Evolutionary conservation across 2,888 invertebrate genomes (phyloP), one percentile per base, ranked within the genome.

Genomic region (Kuschelorhynchus macadamiae): DNA sequence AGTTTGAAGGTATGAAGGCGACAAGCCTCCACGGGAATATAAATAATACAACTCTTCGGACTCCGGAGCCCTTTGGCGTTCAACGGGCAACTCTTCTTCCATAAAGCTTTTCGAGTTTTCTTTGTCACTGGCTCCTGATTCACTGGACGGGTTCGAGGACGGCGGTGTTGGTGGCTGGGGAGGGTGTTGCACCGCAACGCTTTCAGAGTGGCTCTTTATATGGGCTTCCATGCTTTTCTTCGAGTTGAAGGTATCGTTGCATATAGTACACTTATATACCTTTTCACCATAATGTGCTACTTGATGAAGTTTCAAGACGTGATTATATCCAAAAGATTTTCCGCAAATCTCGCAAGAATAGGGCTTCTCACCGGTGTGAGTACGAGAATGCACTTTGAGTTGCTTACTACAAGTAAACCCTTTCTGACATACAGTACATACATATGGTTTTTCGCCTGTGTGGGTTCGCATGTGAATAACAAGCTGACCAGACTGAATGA

Each of bases 321-420:
- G 95, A 81, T 95, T 95, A 83, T 96, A 95, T 7, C 95, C 95
- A 80, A 96, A 96, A 59, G 93, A 92, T 72, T 95, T 93, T 68
- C 94, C 92, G 79, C 95, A 96, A 73, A 95, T 95, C 81, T 95
- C 95, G 83, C 95, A 95, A 52, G 93, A 92, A 79, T 95, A 95
- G 0, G 95, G 95, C 74, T 95, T 92, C 79, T 95, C 95, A 1
- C 95, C 95, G 0, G 95, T 95, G 80, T 95, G 95, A 0, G 95
- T 95, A 36, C 95, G 88, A 21, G 94, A 94, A 82, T 96, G 96
- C 30, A 95, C 95, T 47, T 95, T 95, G 12, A 96, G 86, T 82
- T 95, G 95, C 80, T 95, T 95, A 71, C 94, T 94, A 82, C 95
- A 95, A 2, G 95, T 95, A 84, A 96, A 96, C 3, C 95, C 95